A percentile compares a stretch with the other conserved stretches of the same genome.
These are phyloP conservation scores for Drosophila birchii DNA, from an alignment of 2,888 invertebrate species.

Conservation along the genomic window DNA sequence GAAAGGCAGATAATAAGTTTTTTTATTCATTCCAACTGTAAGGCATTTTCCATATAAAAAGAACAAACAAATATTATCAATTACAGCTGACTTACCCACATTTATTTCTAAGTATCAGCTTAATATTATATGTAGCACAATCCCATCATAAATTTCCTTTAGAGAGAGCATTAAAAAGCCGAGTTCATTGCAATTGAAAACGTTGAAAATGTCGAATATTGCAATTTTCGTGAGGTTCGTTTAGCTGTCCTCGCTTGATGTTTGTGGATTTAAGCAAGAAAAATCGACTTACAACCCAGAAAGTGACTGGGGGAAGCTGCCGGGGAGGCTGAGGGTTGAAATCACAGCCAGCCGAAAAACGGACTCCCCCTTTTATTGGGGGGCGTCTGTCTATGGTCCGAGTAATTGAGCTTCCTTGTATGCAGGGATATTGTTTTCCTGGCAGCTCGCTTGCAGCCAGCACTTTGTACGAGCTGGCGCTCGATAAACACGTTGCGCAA, in stretches of 20 bases:
- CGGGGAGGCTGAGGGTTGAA: background rate
- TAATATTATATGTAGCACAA: background rate
- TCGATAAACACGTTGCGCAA: conserved; percentile 69
- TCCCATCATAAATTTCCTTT: background rate
- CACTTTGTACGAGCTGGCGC: background rate
- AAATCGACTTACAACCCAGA: conserved; percentile 8
- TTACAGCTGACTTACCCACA: background rate
- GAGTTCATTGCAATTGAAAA: too few species aligned
- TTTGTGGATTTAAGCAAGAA: conserved; percentile 19
- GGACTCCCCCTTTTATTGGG: background rate
- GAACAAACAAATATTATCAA: background rate
- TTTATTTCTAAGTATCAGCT: background rate
- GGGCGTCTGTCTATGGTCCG: too few species aligned
- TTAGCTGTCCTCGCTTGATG: conserved; percentile 1
- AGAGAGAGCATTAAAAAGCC: background rate
- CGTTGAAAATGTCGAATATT: background rate
- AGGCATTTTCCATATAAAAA: background rate
- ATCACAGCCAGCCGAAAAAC: background rate
- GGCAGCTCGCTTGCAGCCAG: background rate
- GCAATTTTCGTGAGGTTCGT: conserved; percentile 11
- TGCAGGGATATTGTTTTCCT: conserved; percentile 10
- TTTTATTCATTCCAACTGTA: too few species aligned
- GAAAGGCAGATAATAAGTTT: too few species aligned
- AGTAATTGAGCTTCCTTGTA: conserved; percentile 19
- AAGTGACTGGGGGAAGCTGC: background rate